Evolutionary conservation across 2,797 vertebrate species (phyloP).

Genomic region (Leuciscus waleckii): DNA sequence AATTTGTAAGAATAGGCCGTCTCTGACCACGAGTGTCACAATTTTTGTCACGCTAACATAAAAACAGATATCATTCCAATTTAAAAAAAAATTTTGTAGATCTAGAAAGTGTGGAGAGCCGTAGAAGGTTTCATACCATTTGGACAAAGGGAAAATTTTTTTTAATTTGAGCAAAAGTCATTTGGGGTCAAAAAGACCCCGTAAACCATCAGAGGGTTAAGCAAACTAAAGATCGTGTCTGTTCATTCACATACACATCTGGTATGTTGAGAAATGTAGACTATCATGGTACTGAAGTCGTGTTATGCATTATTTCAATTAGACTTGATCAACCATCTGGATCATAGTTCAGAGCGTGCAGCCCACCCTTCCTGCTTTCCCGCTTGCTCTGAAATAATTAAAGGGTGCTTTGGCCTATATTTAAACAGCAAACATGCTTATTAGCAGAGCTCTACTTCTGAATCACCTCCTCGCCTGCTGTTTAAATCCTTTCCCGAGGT

Average conservation of each 20-base stretch:
- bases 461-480: slow-evolving; percentile 55
- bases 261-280: slow-evolving; percentile 32
- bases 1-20: neutral
- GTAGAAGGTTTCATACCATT: too few species aligned
- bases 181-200: too few species aligned
- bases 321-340: slow-evolving; percentile 63
- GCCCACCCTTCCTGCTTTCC: slow-evolving; percentile 64
- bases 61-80: too few species aligned
- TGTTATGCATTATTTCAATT: slow-evolving; percentile 59
- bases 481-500: slow-evolving; percentile 47
- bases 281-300: slow-evolving; percentile 38
- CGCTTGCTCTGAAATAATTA: slow-evolving; percentile 60
- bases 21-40: too few species aligned
- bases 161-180: too few species aligned
- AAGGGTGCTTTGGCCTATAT: slow-evolving; percentile 68
- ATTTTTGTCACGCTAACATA: too few species aligned
- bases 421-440: slow-evolving; percentile 77
- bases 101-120: too few species aligned
- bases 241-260: slow-evolving; percentile 27
- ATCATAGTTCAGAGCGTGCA: slow-evolving; percentile 58
- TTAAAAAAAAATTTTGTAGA: too few species aligned
- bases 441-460: slow-evolving; percentile 68
- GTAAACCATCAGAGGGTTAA: too few species aligned
- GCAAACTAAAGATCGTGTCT: slow-evolving; percentile 38
- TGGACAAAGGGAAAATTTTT: too few species aligned